Base-by-base conservation (phyloP, 2,113 vertebrate species). In the Budorcas taxicolor region DNA sequence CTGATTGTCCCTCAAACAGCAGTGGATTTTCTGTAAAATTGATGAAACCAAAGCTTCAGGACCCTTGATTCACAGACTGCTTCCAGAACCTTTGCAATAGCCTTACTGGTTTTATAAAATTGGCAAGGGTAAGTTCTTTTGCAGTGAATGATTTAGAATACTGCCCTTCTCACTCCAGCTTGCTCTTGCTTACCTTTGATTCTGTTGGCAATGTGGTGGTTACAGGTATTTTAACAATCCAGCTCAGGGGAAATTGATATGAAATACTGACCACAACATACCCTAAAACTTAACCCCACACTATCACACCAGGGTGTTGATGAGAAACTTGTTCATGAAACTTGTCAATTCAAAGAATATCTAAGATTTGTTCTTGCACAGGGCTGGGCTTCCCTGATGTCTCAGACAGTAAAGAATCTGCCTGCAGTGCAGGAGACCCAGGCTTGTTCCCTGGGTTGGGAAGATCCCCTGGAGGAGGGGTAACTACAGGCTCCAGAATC, bases 161-260 rank as follows among this genome's bases (percentile, higher is more conserved):
- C 6, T 12, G 16, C 4, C 33, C 64, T 6, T 36, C 58, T 58
- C 43, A 7, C 6, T 19, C 15, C 5, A 7, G 3, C 11, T 0
- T 9, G 82, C 36, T 16, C 25, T 16, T 11, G 43, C 62, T 5
- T 8, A 0, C 15, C 29, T 10, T 43, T 47, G 23, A 7, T 8
- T 21, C 7, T n/a, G 27, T 31, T 8, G n/a, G 5, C 57, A 23
- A 9, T 8, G 50, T 7, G 2, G 45, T 6, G 33, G 27, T 88
- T 52, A 80, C n/a, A 8, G 45, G 11, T 16, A 7, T 29, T 23
- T 76, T 67, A 3, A 3, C 9, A 1, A 16, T 43, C 43, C 25
- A 36, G 53, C 33, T 43, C 87, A 95, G 8, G 58, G 52, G 45
- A 81, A 45, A 43, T 7, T 40, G 64, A 23, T 23, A 14, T 14